Evolutionary conservation across 2,797 vertebrate genomes (phyloP), one percentile per base, ranked within the genome.

Genomic region (Sardinella longiceps): DNA sequence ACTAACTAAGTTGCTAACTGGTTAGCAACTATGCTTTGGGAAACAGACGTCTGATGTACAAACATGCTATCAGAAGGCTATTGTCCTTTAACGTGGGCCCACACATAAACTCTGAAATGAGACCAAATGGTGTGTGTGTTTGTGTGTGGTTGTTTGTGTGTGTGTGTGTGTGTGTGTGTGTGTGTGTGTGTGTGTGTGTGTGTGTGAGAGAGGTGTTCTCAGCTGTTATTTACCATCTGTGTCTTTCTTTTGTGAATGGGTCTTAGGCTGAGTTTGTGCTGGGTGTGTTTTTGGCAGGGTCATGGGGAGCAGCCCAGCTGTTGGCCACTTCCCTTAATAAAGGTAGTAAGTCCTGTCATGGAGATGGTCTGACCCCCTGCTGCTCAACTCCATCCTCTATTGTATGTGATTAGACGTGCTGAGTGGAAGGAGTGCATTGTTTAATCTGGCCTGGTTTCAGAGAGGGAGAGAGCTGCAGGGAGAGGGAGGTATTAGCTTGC

Each of bases 401-500:
- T 70, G 56, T 51, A 5, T 77, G 15, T 77, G 70, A 18, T 43
- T 39, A 37, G 37, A 43, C 70, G 12, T 23, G 70, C 37, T 43
- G 70, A 77, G 18, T 37, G 37, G 70, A 43, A 43, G 70, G 37
- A 77, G 37, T 37, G 33, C 70, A 77, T 77, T 77, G 70, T 77
- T 43, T 77, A 39, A 77, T 77, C 70, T 18, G 37, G 63, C 51
- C 63, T 10, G 23, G n/a, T 83, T 7, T 82, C 0, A 83, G 15
- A 1, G 12, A 2, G 51, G 28, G 43, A 12, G 66, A 70, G 20
- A 80, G 45, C 82, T 63, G 28, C 48, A 45, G 23, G 83, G 80
- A 37, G 56, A 11, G 63, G 63, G 80, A 15, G 82, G 91, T 82
- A 80, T 83, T 87, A 53, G 48, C 63, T n/a, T 84, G 89, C 83